These are phyloP conservation scores for Neogobius melanostomus DNA, from an alignment of 2,113 vertebrate genomes.

Conservation along the genomic window DNA sequence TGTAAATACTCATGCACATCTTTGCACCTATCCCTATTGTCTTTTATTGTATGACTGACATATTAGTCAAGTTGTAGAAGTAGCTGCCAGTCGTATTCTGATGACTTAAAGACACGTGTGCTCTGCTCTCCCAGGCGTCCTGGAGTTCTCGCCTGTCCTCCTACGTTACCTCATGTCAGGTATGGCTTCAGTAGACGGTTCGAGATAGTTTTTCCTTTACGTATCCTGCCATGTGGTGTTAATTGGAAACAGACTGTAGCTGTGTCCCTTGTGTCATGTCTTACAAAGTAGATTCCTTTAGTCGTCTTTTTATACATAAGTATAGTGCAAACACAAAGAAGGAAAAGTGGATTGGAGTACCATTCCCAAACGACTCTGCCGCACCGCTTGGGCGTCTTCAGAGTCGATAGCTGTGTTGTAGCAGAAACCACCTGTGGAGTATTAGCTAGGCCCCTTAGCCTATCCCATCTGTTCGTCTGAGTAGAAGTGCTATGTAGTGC, in stretches of 20 bases:
- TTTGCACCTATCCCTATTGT: background rate
- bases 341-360: slow-evolving; percentile 49
- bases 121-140: slow-evolving; percentile 70
- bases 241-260: slow-evolving; percentile 13
- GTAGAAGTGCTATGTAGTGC: slow-evolving; percentile 38
- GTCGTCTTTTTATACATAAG: slow-evolving; percentile 40
- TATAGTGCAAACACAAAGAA: slow-evolving; percentile 53
- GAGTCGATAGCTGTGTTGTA: slow-evolving; percentile 35
- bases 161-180: slow-evolving; percentile 75
- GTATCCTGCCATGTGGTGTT: slow-evolving; percentile 11
- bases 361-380: slow-evolving; percentile 6
- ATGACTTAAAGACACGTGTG: slow-evolving; percentile 50
- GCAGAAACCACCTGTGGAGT: slow-evolving; percentile 53
- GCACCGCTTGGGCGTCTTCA: slow-evolving; percentile 15
- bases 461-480: slow-evolving; percentile 57
- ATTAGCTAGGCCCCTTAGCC: slow-evolving; percentile 31
- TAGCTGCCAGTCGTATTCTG: background rate
- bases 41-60: background rate
- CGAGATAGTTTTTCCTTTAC: slow-evolving; percentile 28
- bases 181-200: slow-evolving; percentile 47
- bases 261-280: slow-evolving; percentile 12
- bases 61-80: background rate
- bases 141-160: slow-evolving; percentile 71
- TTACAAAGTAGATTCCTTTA: slow-evolving; percentile 32
- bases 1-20: background rate